phyloP scores from a whole-genome alignment of 2,113 vertebrate species.

The Scytalopus superciliaris region DNA sequence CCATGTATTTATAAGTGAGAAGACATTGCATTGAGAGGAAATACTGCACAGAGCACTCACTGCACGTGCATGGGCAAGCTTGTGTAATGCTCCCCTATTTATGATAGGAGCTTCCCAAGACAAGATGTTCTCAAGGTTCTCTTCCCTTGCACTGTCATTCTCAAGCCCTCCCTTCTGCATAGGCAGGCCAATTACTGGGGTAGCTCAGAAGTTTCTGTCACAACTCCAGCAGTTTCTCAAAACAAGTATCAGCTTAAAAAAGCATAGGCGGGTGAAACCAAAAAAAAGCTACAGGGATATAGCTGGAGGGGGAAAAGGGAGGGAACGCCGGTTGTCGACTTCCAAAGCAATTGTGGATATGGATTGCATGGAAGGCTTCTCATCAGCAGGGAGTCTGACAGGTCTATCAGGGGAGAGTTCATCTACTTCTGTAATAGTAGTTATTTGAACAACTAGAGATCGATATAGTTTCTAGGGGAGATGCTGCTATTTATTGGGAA shows the following conservation, averaged over 20 bases:
- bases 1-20: neutral
- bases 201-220: conserved; percentile 53
- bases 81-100: accelerated
- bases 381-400: conserved; percentile 60
- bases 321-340: neutral
- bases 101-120: neutral
- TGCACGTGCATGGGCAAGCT: neutral
- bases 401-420: conserved; percentile 61
- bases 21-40: neutral
- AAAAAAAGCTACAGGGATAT: conserved; percentile 20
- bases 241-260: conserved; percentile 52
- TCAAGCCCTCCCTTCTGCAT: neutral
- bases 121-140: neutral
- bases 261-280: neutral
- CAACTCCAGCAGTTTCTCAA: conserved; percentile 28
- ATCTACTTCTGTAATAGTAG: conserved; percentile 57
- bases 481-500: conserved; percentile 61
- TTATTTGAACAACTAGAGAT: conserved; percentile 63
- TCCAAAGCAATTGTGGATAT: conserved; percentile 52
- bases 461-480: conserved; percentile 53
- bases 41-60: neutral
- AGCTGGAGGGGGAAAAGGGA: conserved; percentile 15
- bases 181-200: conserved; percentile 33
- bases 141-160: conserved; percentile 21
- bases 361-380: conserved; percentile 46